A percentile compares a stretch with the other conserved stretches of the same genome.
These are phyloP conservation scores for Oreochromis grahami DNA, from an alignment of 2,797 vertebrate species.

Conservation along the genomic window DNA sequence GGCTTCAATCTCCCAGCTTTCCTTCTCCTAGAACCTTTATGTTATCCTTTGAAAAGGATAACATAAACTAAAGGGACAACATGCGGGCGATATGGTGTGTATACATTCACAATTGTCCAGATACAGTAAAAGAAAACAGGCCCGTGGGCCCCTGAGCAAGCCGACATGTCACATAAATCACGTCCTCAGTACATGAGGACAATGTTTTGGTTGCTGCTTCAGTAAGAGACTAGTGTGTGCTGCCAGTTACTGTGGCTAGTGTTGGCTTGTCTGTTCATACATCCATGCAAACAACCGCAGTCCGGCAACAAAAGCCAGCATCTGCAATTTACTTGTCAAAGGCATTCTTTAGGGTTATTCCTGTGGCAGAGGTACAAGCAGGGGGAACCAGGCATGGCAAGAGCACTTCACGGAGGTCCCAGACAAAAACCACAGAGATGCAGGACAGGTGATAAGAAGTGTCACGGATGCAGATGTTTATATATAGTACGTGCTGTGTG, in stretches of 20 bases:
- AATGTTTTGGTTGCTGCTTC: constrained; percentile 60
- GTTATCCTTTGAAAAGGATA: constrained; percentile 40
- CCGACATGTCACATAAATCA: constrained; percentile 70
- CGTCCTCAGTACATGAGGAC: constrained; percentile 55
- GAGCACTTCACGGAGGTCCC: constrained; percentile 63
- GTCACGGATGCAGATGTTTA: constrained; percentile 69
- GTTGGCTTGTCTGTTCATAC: constrained; percentile 70
- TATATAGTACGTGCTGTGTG: constrained; percentile 64
- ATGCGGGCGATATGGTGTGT: constrained; percentile 63
- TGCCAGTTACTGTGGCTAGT: constrained; percentile 52
- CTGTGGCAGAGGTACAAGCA: constrained; percentile 50
- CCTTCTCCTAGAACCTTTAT: constrained; percentile 8
- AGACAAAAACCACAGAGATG: constrained; percentile 63
- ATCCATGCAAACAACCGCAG: constrained; percentile 54
- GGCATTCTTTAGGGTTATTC: constrained; percentile 68
- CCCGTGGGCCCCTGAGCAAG: constrained; percentile 30
- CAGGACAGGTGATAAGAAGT: constrained; percentile 67
- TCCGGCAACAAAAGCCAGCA: constrained; percentile 68
- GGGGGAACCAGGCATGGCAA: constrained; percentile 49
- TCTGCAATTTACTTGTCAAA: constrained; percentile 68
- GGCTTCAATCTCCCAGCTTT: constrained; percentile 36
- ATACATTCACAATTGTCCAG: constrained; percentile 46
- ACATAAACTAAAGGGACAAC: constrained; percentile 66
- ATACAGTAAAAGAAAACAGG: constrained; percentile 54
- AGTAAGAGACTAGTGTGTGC: constrained; percentile 50